Percentiles rank a stretch among this genome's conserved stretches.
Evolutionary conservation across 2,797 vertebrate species (phyloP).

Genomic region (Hoplostethus atlanticus): DNA sequence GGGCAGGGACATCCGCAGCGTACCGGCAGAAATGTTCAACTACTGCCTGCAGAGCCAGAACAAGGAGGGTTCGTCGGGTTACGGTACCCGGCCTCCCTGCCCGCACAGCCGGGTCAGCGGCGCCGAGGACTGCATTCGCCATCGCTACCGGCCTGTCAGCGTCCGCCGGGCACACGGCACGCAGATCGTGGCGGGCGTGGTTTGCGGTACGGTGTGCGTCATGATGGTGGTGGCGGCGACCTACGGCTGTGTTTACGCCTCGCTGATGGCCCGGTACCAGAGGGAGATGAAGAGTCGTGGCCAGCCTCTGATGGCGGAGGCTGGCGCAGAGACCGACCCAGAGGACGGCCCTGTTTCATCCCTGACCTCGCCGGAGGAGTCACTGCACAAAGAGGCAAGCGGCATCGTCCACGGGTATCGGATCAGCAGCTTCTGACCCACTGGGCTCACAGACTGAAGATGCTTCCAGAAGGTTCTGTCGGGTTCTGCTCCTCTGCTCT

Average conservation of each 20-base stretch:
- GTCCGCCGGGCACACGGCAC: conserved; percentile 94
- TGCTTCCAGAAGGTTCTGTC: background rate
- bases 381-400: conserved; percentile 45
- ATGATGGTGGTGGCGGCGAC: conserved; percentile 98
- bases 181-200: conserved; percentile 93
- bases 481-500: conserved; percentile 30
- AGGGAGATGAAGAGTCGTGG: conserved; percentile 85
- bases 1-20: conserved; percentile 91
- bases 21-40: conserved; percentile 98
- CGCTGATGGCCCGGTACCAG: conserved; percentile 94
- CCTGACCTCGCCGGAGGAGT: conserved; percentile 33
- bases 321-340: conserved; percentile 59
- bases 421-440: conserved; percentile 79
- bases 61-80: conserved; percentile 70
- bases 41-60: conserved; percentile 88
- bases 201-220: conserved; percentile 94
- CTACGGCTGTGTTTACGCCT: conserved; percentile 95
- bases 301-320: conserved; percentile 88
- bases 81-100: conserved; percentile 65
- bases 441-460: background rate
- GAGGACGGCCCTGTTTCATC: conserved; percentile 60
- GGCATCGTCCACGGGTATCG: conserved; percentile 73
- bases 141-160: conserved; percentile 89
- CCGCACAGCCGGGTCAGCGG: conserved; percentile 50
- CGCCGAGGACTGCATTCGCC: conserved; percentile 89